These are phyloP conservation scores for Cyprinodon variegatus DNA, from an alignment of 2,113 vertebrate species.

Conservation along the genomic window DNA sequence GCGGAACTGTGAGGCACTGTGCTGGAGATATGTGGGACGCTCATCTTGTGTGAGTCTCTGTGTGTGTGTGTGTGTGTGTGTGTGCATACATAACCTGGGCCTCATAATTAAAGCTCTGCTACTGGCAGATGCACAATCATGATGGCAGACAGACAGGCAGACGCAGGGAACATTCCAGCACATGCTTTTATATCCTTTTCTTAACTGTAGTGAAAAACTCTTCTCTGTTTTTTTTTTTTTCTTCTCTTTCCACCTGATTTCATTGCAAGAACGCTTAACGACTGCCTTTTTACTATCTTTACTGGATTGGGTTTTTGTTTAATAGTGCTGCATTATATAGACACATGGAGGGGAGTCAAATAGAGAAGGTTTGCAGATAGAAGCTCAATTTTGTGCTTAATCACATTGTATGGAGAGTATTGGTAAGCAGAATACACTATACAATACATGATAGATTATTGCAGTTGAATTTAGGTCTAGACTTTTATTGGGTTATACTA, in stretches of 20 bases:
- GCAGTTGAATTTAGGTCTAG: not conserved
- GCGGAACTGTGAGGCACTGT: constrained; percentile 75
- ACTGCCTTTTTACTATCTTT: constrained; percentile 7
- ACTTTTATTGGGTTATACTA: not conserved
- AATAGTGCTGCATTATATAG: constrained; percentile 59
- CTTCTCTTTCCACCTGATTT: constrained; percentile 43
- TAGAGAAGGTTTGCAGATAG: not conserved
- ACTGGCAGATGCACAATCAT: constrained; percentile 72
- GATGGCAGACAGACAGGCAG: constrained; percentile 63
- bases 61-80: constrained; percentile 5
- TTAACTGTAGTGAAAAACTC: constrained; percentile 34
- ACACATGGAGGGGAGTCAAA: constrained; percentile 35
- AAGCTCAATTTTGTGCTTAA: not conserved
- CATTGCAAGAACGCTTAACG: constrained; percentile 38
- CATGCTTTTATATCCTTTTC: constrained; percentile 50
- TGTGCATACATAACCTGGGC: constrained; percentile 64
- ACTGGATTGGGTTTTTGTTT: constrained; percentile 28
- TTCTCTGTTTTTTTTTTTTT: constrained; percentile 26
- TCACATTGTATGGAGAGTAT: not conserved
- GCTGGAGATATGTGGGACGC: constrained; percentile 68
- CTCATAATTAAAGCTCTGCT: constrained; percentile 77
- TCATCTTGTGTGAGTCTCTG: constrained; percentile 36
- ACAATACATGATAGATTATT: no score
- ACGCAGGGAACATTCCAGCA: constrained; percentile 66
- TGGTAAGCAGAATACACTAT: not conserved